Base-by-base conservation (phyloP, 2,113 vertebrate genomes). In the Macrotus californicus region DNA sequence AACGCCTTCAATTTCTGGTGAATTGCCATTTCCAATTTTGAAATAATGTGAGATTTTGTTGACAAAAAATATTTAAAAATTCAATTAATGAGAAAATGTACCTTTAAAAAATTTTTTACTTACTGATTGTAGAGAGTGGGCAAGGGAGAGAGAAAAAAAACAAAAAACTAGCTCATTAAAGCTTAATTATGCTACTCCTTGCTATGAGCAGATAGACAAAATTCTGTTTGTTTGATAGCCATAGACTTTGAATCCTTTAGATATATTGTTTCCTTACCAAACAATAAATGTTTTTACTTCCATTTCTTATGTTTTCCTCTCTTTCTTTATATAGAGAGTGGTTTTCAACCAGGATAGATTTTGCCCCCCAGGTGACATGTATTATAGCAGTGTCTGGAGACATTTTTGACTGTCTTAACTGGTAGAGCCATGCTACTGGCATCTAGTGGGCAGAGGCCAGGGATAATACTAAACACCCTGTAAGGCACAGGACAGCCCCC, bases 41-140 rank as follows among this genome's bases (percentile, higher is more conserved):
- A 96, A 95, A 10, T 86, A 75, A 24, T 77, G 5, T 81, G 41
- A 92, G 54, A 82, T n/a, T 86, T 82, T 76, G 26, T 52, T 83
- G 48, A 50, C 50, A 5, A 72, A 56, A 94, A 82, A 89, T 61
- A 80, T 76, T 39, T 14, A 83, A 52, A 93, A 88, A 61, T 87
- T 86, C 41, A 81, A 1, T 92, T 89, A 89, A 64, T 92, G 61
- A 90, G 61, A 79, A 94, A 76, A 76, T 76, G 29, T 50, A 21
- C 46, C 29, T 64, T 64, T 31, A 31, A 64, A 31, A 64, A 14
- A 6, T 6, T 31, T 61, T 64, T 64, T 64, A 31, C 24, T 64
- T 64, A 31, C 61, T 64, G 61, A 64, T 64, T 26, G 12, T 11
- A 29, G 26, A 26, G 56, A 9, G 22, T 3, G 52, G 19, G 21